Percentiles rank a stretch among this genome's conserved stretches.
Evolutionary conservation across 2,888 invertebrate species (phyloP).

Genomic region (Seira ritae): DNA sequence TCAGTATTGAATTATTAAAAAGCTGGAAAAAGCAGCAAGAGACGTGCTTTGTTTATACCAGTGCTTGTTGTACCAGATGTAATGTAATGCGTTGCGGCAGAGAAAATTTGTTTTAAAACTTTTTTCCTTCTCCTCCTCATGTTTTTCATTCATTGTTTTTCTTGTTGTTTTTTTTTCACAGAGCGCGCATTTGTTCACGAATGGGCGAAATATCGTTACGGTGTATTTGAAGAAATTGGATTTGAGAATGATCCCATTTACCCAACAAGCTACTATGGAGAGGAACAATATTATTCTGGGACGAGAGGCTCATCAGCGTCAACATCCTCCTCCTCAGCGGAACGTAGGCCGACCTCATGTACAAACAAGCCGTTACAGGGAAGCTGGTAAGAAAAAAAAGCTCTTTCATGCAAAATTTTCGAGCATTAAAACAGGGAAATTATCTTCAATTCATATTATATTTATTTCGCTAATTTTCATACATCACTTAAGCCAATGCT

Average conservation of each 20-base stretch:
- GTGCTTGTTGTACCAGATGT: too few species aligned
- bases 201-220: conserved; percentile 83
- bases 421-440: too few species aligned
- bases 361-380: conserved; percentile 73
- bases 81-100: conserved; percentile 50
- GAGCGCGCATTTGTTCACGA: conserved; percentile 77
- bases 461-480: conserved; percentile 53
- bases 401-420: too few species aligned
- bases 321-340: conserved; percentile 60
- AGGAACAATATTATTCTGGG: conserved; percentile 72
- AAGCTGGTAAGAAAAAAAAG: conserved; percentile 65
- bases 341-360: conserved; percentile 74
- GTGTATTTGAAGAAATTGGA: conserved; percentile 83
- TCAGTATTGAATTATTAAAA: too few species aligned
- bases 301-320: conserved; percentile 37
- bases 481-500: conserved; percentile 42
- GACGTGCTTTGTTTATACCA: conserved; percentile 41
- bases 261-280: conserved; percentile 78
- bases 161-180: conserved; percentile 67
- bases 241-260: conserved; percentile 80
- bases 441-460: conserved; percentile 4
- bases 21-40: not conserved
- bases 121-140: too few species aligned
- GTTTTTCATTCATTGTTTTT: too few species aligned
- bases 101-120: conserved; percentile 23